These are phyloP conservation scores for Minunthozetes semirufus DNA, from an alignment of 2,888 invertebrate genomes.

Conservation along the genomic window DNA sequence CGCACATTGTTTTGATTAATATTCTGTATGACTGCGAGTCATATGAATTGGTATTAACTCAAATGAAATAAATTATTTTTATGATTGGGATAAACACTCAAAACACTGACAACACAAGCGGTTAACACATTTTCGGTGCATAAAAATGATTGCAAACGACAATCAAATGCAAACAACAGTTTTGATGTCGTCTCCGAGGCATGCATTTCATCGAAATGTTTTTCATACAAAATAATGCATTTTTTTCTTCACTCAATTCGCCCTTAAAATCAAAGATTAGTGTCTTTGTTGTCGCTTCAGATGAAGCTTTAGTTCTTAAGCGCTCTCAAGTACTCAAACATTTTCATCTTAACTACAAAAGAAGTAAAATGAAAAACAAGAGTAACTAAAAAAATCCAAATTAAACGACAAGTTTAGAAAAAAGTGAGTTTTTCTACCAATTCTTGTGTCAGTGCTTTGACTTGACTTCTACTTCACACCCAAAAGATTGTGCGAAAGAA, in stretches of 20 bases:
- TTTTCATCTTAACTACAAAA: neutral
- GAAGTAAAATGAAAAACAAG: neutral
- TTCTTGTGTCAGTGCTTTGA: neutral
- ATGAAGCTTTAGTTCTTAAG: neutral
- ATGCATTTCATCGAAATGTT: neutral
- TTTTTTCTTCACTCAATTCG: neutral
- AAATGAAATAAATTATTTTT: neutral
- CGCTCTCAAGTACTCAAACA: neutral
- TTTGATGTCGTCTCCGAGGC: neutral
- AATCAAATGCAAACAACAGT: neutral
- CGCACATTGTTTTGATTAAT: conserved; percentile 25
- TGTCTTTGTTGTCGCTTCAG: conserved; percentile 6
- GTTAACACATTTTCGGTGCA: conserved; percentile 13
- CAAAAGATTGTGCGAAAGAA: neutral
- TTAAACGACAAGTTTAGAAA: conserved; percentile 20
- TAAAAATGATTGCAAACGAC: neutral
- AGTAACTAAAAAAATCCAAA: neutral
- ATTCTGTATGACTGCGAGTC: neutral
- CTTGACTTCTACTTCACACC: conserved; percentile 21
- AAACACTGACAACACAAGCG: neutral
- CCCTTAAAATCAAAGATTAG: neutral
- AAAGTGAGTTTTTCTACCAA: neutral
- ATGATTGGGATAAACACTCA: neutral
- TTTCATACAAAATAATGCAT: neutral
- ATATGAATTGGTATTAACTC: neutral